Conservation (phyloP, 1,140 invertebrate species). For the Leguminivora glycinivorella region DNA sequence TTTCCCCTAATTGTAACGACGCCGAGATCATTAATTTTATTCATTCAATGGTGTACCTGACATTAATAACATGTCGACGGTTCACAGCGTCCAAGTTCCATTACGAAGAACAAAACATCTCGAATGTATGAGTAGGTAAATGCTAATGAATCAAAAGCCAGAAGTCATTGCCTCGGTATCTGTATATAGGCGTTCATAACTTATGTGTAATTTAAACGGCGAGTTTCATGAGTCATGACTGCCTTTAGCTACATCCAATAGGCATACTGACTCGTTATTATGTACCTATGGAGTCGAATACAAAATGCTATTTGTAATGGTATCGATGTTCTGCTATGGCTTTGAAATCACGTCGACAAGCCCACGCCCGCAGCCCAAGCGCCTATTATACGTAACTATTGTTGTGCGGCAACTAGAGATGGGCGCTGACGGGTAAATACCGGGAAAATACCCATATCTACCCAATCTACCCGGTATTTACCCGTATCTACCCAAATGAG, state of each 20-base stretch:
- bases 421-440: too few species aligned
- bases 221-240: conserved; percentile 65
- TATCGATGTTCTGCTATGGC: conserved; percentile 27
- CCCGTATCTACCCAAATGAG: too few species aligned
- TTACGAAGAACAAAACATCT: conserved; percentile 21
- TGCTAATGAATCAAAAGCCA: conserved; percentile 54
- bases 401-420: too few species aligned
- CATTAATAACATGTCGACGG: background rate
- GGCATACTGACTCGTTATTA: background rate
- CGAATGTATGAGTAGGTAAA: conserved; percentile 36
- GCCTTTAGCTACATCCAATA: conserved; percentile 34
- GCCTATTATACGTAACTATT: conserved; percentile 28
- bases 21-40: background rate
- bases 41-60: background rate
- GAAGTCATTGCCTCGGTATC: conserved; percentile 56
- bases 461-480: too few species aligned
- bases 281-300: conserved; percentile 2
- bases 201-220: conserved; percentile 68
- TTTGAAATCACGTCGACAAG: conserved; percentile 31
- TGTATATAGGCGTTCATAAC: conserved; percentile 67
- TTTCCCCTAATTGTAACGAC: background rate
- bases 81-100: background rate
- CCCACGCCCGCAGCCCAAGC: conserved; percentile 17
- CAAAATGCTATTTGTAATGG: conserved; percentile 14
- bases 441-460: too few species aligned